Evolutionary conservation across 2,113 vertebrate genomes (phyloP), one percentile per base, ranked within the genome.

Genomic region (Anser brachyrhynchus): DNA sequence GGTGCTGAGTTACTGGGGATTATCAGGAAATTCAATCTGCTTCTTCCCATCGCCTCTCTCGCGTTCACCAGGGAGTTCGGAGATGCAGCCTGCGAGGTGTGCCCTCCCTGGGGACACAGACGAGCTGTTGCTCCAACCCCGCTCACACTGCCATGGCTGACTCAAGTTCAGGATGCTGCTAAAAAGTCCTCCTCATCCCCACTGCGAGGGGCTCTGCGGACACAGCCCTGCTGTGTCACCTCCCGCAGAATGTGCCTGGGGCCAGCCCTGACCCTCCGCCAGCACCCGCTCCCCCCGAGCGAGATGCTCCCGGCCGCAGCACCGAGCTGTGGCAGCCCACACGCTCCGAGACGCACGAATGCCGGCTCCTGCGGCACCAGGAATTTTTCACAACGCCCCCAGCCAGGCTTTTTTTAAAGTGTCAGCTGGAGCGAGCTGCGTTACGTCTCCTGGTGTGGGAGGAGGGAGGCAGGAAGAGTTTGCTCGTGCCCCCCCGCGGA

Each of bases 301-400:
- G n/a, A 49, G 89, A 66, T 6, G 76, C 93, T 90, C 49, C 61
- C 28, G 9, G 43, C 28, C 21, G 9, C 2, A 59, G 67, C 85
- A 5, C 28, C 76, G 92, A 87, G 91, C 79, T 26, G 82, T 15
- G 74, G 58, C 94, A 75, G 83, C 91, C 95, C 86, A 62, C 89
- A 28, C 22, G 6, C 74, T 5, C 10, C 76, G 73, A 73, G 77
- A 19, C 0, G 51, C 91, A 49, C 10, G 51, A 80, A 35, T 29
- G 4, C 44, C 29, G 11, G 89, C 93, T 92, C 90, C 80, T 41
- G 92, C 86, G 37, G 92, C 95, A 89, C 91, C 61, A 64, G 81
- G 74, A 86, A 93, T 94, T 79, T 65, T 90, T 87, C 94, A 77
- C 93, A n/a, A 90, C 94, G 82, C 96, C 96, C 80, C 97, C 95